A percentile compares a stretch with the other conserved stretches of the same genome.
Evolutionary conservation across 2,113 vertebrate species (phyloP).

Genomic region (Callospermophilus lateralis): DNA sequence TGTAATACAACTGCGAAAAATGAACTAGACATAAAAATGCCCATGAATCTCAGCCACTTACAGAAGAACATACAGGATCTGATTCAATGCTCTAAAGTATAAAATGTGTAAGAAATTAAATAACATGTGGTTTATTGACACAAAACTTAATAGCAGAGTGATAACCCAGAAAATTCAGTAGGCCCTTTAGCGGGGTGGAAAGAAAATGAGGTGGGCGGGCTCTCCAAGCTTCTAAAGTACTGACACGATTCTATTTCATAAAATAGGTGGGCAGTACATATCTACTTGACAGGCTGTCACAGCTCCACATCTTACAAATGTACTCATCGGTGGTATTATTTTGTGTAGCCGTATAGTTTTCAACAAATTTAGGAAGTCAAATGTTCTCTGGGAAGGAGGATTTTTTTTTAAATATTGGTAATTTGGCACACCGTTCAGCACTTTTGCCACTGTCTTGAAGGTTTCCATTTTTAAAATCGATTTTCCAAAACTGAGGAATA

Average conservation of each 20-base stretch:
- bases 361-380: slow-evolving; percentile 11
- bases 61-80: background rate
- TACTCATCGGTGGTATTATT: background rate
- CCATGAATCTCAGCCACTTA: background rate
- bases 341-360: background rate
- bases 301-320: background rate
- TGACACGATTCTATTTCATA: background rate
- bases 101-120: background rate
- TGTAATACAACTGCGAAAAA: background rate
- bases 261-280: background rate
- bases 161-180: background rate
- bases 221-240: background rate
- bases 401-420: no score
- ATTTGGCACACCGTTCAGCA: background rate
- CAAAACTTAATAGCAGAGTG: background rate
- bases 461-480: slow-evolving; percentile 12
- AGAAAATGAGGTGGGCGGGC: no score
- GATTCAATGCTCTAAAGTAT: background rate
- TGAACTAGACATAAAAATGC: background rate
- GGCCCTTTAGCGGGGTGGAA: background rate
- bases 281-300: background rate
- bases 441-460: background rate
- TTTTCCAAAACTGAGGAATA: slow-evolving; percentile 32
- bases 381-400: background rate
- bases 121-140: background rate